phyloP scores from a whole-genome alignment of 2,888 invertebrate genomes.

The Acanthosepion lycidas region DNA sequence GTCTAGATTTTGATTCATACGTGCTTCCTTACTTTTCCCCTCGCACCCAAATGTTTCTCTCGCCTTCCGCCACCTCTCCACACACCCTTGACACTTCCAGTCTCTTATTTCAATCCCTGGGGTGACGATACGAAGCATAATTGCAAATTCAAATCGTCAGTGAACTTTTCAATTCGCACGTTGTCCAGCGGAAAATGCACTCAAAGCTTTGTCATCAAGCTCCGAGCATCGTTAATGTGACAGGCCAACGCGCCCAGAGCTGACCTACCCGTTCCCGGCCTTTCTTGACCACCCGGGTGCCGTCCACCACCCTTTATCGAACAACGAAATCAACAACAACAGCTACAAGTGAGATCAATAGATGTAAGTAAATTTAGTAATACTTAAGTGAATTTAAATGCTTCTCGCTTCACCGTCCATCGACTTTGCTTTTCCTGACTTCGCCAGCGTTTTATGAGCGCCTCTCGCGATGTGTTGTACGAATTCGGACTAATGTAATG shows the following conservation, averaged over 20 bases:
- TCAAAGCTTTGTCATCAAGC: neutral
- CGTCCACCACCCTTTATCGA: neutral
- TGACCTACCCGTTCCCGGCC: too few species aligned
- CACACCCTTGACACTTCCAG: too few species aligned
- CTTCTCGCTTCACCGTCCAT: neutral
- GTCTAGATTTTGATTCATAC: too few species aligned
- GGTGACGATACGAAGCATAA: neutral
- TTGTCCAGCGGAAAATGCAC: neutral
- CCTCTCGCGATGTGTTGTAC: neutral
- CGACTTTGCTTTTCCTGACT: neutral
- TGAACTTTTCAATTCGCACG: neutral
- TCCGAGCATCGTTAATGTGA: neutral
- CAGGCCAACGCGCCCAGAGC: neutral
- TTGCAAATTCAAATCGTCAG: neutral
- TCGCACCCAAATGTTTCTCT: too few species aligned
- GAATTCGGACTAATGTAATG: neutral
- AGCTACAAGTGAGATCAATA: neutral
- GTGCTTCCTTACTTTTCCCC: too few species aligned
- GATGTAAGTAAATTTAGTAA: neutral
- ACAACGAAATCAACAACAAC: neutral
- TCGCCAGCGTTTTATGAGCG: neutral
- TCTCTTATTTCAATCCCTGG: neutral
- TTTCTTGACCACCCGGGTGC: neutral
- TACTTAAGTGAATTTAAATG: slow-evolving; percentile 3
- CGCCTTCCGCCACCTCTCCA: too few species aligned